Base-by-base conservation (phyloP, 2,888 invertebrate species). In the Heteromyza rotundicornis region DNA sequence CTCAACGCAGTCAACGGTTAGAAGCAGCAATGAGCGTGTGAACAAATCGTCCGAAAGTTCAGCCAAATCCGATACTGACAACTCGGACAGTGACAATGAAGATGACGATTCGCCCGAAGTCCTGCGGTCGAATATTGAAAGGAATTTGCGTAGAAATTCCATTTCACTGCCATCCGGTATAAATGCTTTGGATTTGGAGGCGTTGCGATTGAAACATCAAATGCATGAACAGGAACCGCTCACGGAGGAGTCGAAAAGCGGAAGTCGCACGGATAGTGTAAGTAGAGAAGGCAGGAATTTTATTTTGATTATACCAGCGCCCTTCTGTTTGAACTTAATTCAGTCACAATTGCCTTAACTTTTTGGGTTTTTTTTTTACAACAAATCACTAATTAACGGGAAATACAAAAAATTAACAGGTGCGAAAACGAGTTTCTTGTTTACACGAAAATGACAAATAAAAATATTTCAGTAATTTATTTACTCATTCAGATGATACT, bases 81-180 rank as follows among this genome's bases (percentile, higher is more conserved):
- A n/a, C 14, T 10, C 14, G 5, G 20, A 17, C 47, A 5, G 2
- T 17, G 47, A 19, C 20, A 17, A 7, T 19, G 47, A 7, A 7
- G 10, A 20, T 12, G 2, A 14, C 20, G 47, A 17, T 3, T 47
- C 20, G 7, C 47, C 47, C 19, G 19, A 2, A 5, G 47, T 47
- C 14, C 12, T 64, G 19, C 57, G 62, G 40, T 63, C 59, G n/a
- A 65, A 67, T 64, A 59, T 67, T 32, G 62, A 67, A 17, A 68
- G 70, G 2, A 64, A 64, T 16, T 71, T 88, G 56, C 85, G 91
- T 55, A 86, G 90, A 68, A 90, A 90, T 69, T 91, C 91, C 2
- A 89, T 90, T 65, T 92, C 92, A 2, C 86, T 92, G 85, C 92
- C 92, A 2, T 86, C 86, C 66, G 84, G 82, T 68, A 84, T 92